Conservation (phyloP, 2,797 vertebrate species). For the Borostomias antarcticus region DNA sequence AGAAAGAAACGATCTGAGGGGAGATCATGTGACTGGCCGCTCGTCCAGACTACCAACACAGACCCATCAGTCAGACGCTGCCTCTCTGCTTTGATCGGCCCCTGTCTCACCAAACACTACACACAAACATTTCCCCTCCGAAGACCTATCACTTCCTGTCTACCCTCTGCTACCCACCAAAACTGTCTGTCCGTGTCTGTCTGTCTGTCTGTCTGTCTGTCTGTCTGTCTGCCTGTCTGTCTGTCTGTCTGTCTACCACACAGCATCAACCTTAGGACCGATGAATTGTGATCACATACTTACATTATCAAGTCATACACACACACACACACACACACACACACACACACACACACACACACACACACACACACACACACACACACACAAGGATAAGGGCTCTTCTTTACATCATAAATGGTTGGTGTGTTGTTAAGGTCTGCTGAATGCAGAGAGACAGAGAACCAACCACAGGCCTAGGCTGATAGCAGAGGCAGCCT, state of each 20-base stretch:
- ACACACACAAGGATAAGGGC: not conserved
- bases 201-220: slow-evolving; percentile 3
- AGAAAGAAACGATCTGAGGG: too few species aligned
- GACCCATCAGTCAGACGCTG: too few species aligned
- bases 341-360: too few species aligned
- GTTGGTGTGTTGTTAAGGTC: not conserved
- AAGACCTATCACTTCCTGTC: not conserved
- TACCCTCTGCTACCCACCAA: too few species aligned
- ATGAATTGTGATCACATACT: not conserved
- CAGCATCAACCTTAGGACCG: not conserved
- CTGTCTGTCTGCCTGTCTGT: too few species aligned
- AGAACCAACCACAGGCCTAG: too few species aligned
- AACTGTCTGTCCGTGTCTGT: not conserved
- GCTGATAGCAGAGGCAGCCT: not conserved
- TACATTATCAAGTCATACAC: too few species aligned
- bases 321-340: too few species aligned
- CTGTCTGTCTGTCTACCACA: not conserved
- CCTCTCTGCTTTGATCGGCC: not conserved
- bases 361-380: too few species aligned
- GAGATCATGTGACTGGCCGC: not conserved
- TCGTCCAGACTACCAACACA: not conserved
- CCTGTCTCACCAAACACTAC: not conserved
- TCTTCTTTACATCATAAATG: not conserved
- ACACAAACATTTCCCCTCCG: not conserved
- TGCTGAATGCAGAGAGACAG: too few species aligned